Conservation (phyloP, 2,113 vertebrate genomes). For the Gavia stellata region DNA sequence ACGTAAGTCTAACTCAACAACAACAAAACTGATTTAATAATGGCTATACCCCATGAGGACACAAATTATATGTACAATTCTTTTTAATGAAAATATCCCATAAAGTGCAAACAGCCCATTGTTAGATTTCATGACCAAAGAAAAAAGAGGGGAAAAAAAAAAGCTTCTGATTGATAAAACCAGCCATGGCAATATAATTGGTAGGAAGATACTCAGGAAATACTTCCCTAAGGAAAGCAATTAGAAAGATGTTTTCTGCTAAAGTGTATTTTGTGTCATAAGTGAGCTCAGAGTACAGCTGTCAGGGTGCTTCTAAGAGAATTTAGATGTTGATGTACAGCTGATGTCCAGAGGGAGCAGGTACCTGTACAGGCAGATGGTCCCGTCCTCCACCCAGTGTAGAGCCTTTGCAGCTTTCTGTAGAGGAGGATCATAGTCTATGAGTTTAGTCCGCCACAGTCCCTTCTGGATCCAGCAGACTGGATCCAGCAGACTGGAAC, state of each 20-base stretch:
- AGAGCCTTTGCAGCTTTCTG: not conserved
- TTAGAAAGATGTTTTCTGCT: not conserved
- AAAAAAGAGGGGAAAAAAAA: not conserved
- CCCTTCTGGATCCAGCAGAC: not conserved
- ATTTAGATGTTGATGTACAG: not conserved
- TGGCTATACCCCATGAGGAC: not conserved
- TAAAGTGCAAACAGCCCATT: not conserved
- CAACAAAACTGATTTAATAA: not conserved
- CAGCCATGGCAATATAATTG: not conserved
- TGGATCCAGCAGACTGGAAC: not conserved
- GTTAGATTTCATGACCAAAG: not conserved
- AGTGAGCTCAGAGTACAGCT: not conserved
- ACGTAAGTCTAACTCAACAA: not conserved
- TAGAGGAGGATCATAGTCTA: accelerated
- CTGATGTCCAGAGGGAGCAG: not conserved
- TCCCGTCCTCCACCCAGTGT: not conserved
- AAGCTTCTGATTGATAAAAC: not conserved
- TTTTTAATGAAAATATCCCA: not conserved
- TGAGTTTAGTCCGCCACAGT: not conserved
- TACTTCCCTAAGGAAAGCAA: not conserved
- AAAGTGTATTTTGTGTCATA: not conserved
- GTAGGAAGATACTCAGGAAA: not conserved
- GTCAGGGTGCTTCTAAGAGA: not conserved
- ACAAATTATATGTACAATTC: not conserved
- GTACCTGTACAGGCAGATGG: no score